phyloP scores from a whole-genome alignment of 1,140 invertebrate species.

The Portunus trituberculatus region DNA sequence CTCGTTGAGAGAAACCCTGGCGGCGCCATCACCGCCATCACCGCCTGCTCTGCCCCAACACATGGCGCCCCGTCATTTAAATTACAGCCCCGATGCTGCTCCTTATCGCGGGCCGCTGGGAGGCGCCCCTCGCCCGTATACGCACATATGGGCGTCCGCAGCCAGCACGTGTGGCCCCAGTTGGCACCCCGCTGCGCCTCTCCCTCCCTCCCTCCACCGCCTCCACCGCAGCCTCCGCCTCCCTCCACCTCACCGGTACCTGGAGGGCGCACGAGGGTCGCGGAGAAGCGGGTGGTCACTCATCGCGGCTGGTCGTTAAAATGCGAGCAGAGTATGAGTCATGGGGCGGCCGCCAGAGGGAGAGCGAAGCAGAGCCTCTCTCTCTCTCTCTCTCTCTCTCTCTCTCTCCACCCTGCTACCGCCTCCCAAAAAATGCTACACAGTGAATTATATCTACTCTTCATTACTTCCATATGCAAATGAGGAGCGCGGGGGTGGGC shows the following conservation, averaged over 20 bases:
- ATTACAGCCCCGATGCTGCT: conserved; percentile 16
- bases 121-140: neutral
- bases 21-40: conserved; percentile 33
- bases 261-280: conserved; percentile 4
- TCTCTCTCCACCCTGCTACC: neutral
- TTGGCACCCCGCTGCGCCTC: conserved; percentile 38
- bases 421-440: conserved; percentile 51
- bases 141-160: neutral
- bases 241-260: neutral
- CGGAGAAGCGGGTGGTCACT: conserved; percentile 25
- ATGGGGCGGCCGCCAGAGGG: conserved; percentile 23
- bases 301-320: conserved; percentile 46
- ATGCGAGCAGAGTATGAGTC: conserved; percentile 54
- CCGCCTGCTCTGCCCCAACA: conserved; percentile 51
- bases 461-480: conserved; percentile 64
- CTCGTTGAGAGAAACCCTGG: neutral
- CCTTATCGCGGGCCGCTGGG: conserved; percentile 38
- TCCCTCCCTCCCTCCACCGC: neutral
- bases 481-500: conserved; percentile 24
- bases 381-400: neutral
- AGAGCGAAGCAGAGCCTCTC: neutral
- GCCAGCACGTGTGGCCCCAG: conserved; percentile 2
- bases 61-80: conserved; percentile 53
- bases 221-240: neutral
- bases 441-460: conserved; percentile 52